Percentiles rank a stretch among this genome's conserved stretches.
These are phyloP conservation scores for Altica lythri DNA, from an alignment of 2,888 invertebrate genomes.

Conservation along the genomic window DNA sequence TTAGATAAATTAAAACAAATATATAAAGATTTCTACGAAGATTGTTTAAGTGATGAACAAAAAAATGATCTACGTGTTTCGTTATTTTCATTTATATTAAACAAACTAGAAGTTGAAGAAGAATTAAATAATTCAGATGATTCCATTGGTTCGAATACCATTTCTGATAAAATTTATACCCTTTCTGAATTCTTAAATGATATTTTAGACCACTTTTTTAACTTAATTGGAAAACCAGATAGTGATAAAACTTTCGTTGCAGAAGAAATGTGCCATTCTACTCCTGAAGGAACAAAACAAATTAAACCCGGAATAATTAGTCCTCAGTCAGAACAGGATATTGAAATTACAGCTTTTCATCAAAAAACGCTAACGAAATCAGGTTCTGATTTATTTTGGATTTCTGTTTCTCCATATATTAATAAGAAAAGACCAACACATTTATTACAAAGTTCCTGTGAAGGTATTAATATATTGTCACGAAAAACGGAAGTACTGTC, in stretches of 20 bases:
- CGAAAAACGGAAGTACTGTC: no score
- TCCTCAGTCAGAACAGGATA: no score
- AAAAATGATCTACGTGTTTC: conserved; percentile 46
- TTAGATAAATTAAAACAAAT: conserved; percentile 40
- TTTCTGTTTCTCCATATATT: conserved; percentile 47
- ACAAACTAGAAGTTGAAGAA: conserved; percentile 43
- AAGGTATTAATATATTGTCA: no score
- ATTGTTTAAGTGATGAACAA: conserved; percentile 41
- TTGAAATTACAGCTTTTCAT: conserved; percentile 46
- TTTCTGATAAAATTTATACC: conserved; percentile 50
- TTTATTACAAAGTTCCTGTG: no score
- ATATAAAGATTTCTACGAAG: conserved; percentile 44
- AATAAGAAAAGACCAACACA: no score
- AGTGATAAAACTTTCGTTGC: conserved; percentile 7
- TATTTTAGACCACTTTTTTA: conserved; percentile 51
- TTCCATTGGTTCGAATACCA: conserved; percentile 33
- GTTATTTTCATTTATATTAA: conserved; percentile 41
- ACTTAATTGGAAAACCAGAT: conserved; percentile 29
- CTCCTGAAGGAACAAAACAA: conserved; percentile 32
- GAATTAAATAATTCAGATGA: conserved; percentile 35
- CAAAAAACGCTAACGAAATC: conserved; percentile 41
- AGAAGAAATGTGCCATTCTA: conserved; percentile 36
- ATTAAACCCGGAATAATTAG: not conserved
- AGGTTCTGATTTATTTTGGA: conserved; percentile 53
- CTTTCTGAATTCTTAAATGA: conserved; percentile 53